phyloP scores from a whole-genome alignment of 1,140 invertebrate species.

The Anastrepha ludens region DNA sequence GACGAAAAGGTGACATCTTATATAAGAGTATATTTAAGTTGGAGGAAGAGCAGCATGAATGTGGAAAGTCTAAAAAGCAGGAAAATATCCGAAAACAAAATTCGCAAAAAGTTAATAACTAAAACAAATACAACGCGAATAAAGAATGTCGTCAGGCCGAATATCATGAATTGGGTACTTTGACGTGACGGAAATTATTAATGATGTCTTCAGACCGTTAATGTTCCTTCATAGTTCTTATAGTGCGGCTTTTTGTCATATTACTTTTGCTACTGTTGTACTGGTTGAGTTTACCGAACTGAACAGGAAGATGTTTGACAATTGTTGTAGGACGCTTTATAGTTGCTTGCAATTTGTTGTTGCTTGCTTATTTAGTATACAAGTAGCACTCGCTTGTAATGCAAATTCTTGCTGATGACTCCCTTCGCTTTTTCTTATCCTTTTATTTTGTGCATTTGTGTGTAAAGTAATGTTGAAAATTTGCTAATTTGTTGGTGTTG shows the following conservation, averaged over 20 bases:
- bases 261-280: neutral
- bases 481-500: slow-evolving; percentile 12
- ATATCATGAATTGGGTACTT: neutral
- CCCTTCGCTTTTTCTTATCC: too few relatives aligned
- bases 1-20: too few relatives aligned
- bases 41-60: neutral
- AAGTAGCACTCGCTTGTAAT: too few relatives aligned
- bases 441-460: neutral
- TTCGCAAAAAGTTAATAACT: neutral
- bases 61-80: neutral
- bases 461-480: neutral
- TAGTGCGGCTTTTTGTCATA: too few relatives aligned
- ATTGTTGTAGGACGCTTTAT: too few relatives aligned
- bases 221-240: neutral
- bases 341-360: too few relatives aligned
- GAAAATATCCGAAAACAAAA: neutral
- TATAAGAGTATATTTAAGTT: too few relatives aligned
- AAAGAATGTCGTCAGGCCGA: neutral
- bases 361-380: too few relatives aligned
- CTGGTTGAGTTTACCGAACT: too few relatives aligned
- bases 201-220: neutral
- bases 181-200: neutral
- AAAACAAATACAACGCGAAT: neutral
- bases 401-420: too few relatives aligned
- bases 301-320: too few relatives aligned